phyloP scores from a whole-genome alignment of 2,888 invertebrate species.

The Mythimna loreyi region DNA sequence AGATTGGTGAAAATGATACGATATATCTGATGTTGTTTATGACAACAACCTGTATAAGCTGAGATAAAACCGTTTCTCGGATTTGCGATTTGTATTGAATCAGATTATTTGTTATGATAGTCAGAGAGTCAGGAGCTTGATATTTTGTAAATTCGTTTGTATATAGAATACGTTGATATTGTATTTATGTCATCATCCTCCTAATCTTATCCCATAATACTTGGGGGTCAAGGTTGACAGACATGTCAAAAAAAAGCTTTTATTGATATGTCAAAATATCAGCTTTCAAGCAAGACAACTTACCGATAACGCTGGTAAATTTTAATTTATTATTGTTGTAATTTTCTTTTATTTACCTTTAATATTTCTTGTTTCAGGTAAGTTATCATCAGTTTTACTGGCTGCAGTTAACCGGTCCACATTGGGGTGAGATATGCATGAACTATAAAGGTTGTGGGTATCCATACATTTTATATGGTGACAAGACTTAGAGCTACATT shows the following conservation, averaged over 20 bases:
- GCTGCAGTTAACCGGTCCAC: not conserved
- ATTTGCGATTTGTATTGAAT: conserved; percentile 44
- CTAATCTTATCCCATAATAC: no score
- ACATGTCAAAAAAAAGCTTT: no score
- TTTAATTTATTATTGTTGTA: not conserved
- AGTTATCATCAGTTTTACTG: conserved; percentile 42
- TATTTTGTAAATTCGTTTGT: not conserved
- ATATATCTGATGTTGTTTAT: conserved; percentile 58
- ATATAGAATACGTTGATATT: not conserved
- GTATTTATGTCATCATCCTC: not conserved
- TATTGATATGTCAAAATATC: no score
- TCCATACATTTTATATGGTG: no score
- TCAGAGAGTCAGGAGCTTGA: not conserved
- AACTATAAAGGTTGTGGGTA: no score
- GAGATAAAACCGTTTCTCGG: conserved; percentile 32
- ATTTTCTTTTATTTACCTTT: not conserved
- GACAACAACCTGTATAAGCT: conserved; percentile 48
- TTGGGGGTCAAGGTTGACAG: no score
- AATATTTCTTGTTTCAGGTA: conserved; percentile 76
- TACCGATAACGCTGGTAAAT: no score
- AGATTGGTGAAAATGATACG: conserved; percentile 56
- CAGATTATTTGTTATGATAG: conserved; percentile 25
- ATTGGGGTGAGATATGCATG: not conserved
- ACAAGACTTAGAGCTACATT: no score
- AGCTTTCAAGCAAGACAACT: no score